Conservation (phyloP, 2,113 vertebrate species). For the Crotalus tigris region DNA sequence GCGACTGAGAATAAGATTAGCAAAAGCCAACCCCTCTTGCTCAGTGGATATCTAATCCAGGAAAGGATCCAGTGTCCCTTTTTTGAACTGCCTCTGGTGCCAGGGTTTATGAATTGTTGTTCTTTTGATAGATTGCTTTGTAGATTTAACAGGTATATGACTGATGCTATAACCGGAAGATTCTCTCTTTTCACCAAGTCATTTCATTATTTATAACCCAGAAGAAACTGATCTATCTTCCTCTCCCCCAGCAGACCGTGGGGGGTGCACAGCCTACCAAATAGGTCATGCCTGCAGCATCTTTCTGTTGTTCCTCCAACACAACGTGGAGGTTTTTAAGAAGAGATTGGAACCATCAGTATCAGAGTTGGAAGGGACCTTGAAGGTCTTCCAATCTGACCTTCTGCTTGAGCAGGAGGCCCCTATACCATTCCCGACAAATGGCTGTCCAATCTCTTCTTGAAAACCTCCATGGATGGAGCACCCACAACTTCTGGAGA, state of each 20-base stretch:
- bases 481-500: neutral
- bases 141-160: slow-evolving; percentile 43
- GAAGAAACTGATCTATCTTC: slow-evolving; percentile 27
- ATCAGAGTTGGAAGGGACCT: too few species aligned
- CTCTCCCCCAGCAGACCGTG: neutral
- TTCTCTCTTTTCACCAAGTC: slow-evolving; percentile 33
- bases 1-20: neutral
- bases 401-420: neutral
- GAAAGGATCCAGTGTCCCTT: slow-evolving; percentile 25
- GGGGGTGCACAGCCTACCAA: neutral
- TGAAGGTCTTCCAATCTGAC: neutral
- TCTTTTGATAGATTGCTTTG: slow-evolving; percentile 44
- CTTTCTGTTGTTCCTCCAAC: too few species aligned
- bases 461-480: neutral
- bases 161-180: slow-evolving; percentile 36
- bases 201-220: slow-evolving; percentile 51
- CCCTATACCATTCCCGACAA: neutral
- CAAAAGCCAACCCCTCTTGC: neutral
- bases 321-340: neutral
- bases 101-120: slow-evolving; percentile 36
- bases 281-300: neutral
- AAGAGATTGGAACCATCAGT: too few species aligned
- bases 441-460: neutral
- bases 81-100: slow-evolving; percentile 19
- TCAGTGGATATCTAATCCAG: neutral